Evolutionary conservation across 2,888 invertebrate genomes (phyloP).

Genomic region (Lasioglossum lativentre): DNA sequence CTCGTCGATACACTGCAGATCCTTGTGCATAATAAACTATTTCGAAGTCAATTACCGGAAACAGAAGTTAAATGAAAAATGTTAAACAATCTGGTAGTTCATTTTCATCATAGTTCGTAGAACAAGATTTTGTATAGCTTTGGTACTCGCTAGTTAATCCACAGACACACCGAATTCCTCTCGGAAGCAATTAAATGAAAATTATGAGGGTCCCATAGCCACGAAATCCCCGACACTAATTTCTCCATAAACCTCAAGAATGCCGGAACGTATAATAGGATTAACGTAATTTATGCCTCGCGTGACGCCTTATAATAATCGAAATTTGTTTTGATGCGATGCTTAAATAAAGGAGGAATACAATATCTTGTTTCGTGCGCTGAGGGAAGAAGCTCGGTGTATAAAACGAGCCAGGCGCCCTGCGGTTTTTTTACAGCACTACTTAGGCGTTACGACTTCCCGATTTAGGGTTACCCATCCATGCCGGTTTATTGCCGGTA

Average conservation of each 20-base stretch:
- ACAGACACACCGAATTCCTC: neutral
- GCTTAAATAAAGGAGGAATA: neutral
- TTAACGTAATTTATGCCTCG: neutral
- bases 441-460: conserved; percentile 7
- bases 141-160: neutral
- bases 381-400: neutral
- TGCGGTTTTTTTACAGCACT: conserved; percentile 17
- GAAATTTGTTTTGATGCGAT: neutral
- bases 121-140: neutral
- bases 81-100: no score
- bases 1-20: neutral
- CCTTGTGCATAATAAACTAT: neutral
- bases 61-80: neutral
- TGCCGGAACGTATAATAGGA: neutral
- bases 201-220: neutral
- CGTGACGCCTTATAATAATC: neutral
- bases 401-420: conserved; percentile 11
- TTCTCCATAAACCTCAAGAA: conserved; percentile 2
- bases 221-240: neutral
- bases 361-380: neutral
- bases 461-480: conserved; percentile 16
- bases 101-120: neutral
- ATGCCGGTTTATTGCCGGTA: conserved; percentile 1
- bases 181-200: neutral
- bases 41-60: neutral